These are phyloP conservation scores for Rhipidura dahli DNA, from an alignment of 2,113 vertebrate genomes.

Conservation along the genomic window DNA sequence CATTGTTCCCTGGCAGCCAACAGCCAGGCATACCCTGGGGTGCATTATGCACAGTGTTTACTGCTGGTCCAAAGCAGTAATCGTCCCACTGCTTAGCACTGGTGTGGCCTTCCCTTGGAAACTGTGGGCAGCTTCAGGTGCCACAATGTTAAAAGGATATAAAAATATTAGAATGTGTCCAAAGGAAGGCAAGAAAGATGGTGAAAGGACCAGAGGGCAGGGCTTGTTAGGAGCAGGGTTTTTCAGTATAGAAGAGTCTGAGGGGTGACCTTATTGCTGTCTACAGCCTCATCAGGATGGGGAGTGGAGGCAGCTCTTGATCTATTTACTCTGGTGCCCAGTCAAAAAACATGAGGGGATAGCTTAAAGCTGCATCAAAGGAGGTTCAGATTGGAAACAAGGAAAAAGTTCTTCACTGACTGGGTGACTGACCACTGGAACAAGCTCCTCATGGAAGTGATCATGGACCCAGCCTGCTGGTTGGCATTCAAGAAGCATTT, in stretches of 20 bases:
- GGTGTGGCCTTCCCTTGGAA: not conserved
- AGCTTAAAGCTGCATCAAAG: not conserved
- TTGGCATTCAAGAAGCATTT: not conserved
- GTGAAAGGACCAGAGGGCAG: not conserved
- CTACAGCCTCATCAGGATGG: not conserved
- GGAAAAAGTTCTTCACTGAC: not conserved
- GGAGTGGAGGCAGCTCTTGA: not conserved
- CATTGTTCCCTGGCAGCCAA: not conserved
- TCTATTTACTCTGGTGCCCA: not conserved
- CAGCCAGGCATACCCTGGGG: not conserved
- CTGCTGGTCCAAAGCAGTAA: not conserved
- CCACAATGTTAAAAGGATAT: not conserved
- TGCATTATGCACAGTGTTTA: not conserved
- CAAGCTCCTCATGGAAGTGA: not conserved
- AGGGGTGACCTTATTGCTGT: not conserved
- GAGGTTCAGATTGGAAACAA: not conserved
- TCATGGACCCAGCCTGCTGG: not conserved
- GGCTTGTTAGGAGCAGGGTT: not conserved
- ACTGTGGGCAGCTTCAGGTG: not conserved
- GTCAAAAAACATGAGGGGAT: rapidly evolving
- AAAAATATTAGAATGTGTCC: not conserved
- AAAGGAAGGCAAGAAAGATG: not conserved
- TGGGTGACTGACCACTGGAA: not conserved
- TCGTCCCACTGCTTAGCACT: not conserved
- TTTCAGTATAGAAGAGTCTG: not conserved